Conservation (phyloP, 2,797 vertebrate species). For the Manis pentadactyla region DNA sequence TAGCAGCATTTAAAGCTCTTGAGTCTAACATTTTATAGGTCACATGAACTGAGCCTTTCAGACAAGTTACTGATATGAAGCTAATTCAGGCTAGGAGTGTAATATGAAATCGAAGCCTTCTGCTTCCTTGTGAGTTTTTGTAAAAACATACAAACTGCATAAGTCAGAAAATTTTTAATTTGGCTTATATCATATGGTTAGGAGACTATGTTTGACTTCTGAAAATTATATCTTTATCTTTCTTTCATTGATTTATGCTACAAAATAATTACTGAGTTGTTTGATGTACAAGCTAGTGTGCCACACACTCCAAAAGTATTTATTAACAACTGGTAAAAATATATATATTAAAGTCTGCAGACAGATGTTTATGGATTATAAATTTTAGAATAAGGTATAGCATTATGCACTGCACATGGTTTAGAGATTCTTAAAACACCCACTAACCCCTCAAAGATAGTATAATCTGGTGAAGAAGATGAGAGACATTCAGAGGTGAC, state of each 20-base stretch:
- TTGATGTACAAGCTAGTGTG: not conserved
- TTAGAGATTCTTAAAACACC: not conserved
- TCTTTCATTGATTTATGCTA: not conserved
- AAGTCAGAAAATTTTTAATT: not conserved
- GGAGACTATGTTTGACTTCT: not conserved
- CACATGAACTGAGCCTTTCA: constrained; percentile 89
- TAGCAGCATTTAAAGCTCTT: constrained; percentile 92
- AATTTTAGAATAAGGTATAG: not conserved
- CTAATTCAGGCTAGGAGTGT: constrained; percentile 82
- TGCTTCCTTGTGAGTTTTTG: constrained; percentile 69
- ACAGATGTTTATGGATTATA: not conserved
- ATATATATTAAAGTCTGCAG: not conserved
- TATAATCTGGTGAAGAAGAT: not conserved
- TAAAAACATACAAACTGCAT: not conserved
- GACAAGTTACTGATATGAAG: constrained; percentile 86
- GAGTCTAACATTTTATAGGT: constrained; percentile 93
- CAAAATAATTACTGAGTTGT: not conserved
- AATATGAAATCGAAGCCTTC: constrained; percentile 63
- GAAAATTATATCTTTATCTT: not conserved
- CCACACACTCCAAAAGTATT: not conserved
- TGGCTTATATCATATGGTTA: not conserved
- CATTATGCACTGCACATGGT: not conserved
- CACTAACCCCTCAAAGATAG: not conserved
- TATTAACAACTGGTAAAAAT: not conserved
- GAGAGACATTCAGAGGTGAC: not conserved